phyloP scores from a whole-genome alignment of 2,113 vertebrate genomes.

The Arenaria interpres region DNA sequence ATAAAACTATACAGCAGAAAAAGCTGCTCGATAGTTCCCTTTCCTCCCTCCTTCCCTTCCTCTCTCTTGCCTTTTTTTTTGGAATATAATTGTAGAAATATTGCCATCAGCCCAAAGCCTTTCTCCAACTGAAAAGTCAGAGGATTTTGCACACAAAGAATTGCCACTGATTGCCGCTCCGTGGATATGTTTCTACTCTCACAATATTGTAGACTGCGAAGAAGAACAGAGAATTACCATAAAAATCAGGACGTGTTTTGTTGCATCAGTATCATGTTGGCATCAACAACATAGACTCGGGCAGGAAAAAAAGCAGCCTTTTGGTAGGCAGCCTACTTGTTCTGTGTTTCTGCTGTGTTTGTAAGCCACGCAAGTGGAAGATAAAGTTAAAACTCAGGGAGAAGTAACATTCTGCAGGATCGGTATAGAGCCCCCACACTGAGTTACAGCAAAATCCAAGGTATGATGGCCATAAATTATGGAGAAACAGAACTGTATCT shows the following conservation, averaged over 20 bases:
- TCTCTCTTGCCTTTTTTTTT: neutral
- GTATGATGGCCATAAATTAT: neutral
- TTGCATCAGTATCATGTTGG: conserved; percentile 45
- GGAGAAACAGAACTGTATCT: neutral
- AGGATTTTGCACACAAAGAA: conserved; percentile 15
- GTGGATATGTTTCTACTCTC: conserved; percentile 52
- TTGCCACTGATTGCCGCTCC: neutral
- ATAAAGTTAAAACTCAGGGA: conserved; percentile 38
- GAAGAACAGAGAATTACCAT: conserved; percentile 44
- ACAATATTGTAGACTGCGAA: conserved; percentile 52
- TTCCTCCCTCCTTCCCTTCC: neutral
- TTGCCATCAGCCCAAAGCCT: neutral
- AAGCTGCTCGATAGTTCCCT: neutral
- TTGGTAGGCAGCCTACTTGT: conserved; percentile 58
- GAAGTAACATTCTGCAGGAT: conserved; percentile 37
- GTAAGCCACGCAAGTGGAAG: conserved; percentile 24
- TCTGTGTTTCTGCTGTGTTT: conserved; percentile 46
- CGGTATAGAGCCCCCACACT: neutral
- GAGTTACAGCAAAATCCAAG: neutral
- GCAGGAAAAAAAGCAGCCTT: conserved; percentile 25
- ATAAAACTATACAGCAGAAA: neutral
- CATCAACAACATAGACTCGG: conserved; percentile 14
- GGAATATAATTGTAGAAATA: neutral
- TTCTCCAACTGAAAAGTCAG: neutral
- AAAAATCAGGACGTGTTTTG: conserved; percentile 60